Evolutionary conservation across 2,888 invertebrate genomes (phyloP).

Genomic region (Mystacides longicornis): DNA sequence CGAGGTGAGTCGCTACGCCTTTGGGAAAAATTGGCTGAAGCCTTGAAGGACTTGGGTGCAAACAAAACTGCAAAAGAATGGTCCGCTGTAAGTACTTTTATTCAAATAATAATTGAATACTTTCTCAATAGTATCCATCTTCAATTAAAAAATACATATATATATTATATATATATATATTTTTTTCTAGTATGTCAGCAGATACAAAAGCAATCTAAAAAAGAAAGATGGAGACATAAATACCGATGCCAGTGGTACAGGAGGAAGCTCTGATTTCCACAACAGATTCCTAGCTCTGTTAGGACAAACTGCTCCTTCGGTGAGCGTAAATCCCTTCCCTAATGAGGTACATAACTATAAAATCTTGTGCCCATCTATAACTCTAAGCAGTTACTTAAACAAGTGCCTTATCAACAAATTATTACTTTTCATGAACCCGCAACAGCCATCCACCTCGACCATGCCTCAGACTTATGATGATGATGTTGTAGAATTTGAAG

Average conservation of each 20-base stretch:
- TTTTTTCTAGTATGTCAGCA: background rate
- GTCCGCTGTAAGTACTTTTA: background rate
- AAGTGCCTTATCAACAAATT: background rate
- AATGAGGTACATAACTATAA: background rate
- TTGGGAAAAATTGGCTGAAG: too few species aligned
- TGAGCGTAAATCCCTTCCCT: background rate
- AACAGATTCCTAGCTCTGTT: background rate
- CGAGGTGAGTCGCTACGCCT: too few species aligned
- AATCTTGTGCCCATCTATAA: background rate
- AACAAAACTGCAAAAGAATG: background rate
- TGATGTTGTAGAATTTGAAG: background rate
- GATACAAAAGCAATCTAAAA: background rate
- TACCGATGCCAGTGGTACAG: background rate
- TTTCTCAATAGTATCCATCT: too few species aligned
- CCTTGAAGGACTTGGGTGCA: too few species aligned
- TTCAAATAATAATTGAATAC: too few species aligned
- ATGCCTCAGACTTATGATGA: too few species aligned
- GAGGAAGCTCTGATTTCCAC: background rate
- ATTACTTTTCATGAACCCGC: background rate
- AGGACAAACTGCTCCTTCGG: background rate
- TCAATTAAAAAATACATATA: background rate
- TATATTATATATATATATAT: background rate
- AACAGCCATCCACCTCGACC: background rate
- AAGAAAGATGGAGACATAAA: background rate
- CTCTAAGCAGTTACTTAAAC: background rate